A percentile compares a stretch with the other conserved stretches of the same genome.
Conservation (phyloP, 2,113 vertebrate genomes). For the Salvator merianae region DNA sequence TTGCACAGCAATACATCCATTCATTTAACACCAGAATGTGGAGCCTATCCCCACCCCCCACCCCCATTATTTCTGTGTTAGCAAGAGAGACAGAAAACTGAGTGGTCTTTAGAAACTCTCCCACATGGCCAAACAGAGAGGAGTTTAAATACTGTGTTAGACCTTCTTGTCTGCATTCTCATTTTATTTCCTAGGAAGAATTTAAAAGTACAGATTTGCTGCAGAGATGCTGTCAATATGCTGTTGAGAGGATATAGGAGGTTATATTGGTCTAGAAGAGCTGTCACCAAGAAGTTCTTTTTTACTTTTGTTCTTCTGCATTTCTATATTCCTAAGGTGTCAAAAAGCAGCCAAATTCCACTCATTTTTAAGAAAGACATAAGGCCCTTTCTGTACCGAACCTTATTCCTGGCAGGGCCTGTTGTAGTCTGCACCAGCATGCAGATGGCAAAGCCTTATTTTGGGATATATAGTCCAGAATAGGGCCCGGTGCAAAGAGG, state of each 20-base stretch:
- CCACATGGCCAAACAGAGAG: too few relatives aligned
- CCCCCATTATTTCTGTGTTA: background rate
- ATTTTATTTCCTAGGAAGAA: background rate
- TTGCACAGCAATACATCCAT: background rate
- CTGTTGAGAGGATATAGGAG: background rate
- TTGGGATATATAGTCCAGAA: too few relatives aligned
- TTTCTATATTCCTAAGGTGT: background rate
- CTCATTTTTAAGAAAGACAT: too few relatives aligned
- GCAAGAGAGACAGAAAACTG: background rate
- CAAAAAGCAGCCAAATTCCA: too few relatives aligned
- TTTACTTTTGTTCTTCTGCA: background rate
- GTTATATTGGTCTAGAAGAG: too few relatives aligned
- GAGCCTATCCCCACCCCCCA: background rate
- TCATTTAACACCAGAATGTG: background rate
- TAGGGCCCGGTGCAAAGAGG: too few relatives aligned
- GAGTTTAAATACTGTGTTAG: background rate
- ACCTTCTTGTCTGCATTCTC: background rate
- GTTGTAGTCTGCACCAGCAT: too few relatives aligned
- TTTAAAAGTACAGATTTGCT: conserved; percentile 31
- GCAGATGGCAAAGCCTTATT: too few relatives aligned
- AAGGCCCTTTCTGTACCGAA: too few relatives aligned
- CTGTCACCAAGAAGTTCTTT: background rate
- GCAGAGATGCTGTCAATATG: background rate
- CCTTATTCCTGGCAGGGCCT: background rate
- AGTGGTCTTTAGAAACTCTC: background rate